Conservation (phyloP, 2,888 invertebrate species). For the Laspeyria flexula region DNA sequence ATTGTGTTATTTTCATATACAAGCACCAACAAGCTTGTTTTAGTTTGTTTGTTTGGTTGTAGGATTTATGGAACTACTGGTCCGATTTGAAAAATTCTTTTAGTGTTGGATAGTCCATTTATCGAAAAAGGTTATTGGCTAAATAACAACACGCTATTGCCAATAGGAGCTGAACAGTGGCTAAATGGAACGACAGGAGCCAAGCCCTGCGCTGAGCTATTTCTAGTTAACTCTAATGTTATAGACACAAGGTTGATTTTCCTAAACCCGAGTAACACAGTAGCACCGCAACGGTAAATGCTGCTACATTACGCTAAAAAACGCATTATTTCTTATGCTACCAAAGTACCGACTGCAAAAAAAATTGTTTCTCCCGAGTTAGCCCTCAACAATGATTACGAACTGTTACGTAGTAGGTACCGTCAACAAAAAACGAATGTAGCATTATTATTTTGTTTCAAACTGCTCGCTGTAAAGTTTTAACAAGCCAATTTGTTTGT, state of each 20-base stretch:
- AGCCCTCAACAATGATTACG: constrained; percentile 28
- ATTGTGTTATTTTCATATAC: background rate
- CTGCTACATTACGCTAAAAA: background rate
- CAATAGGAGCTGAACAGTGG: too few relatives aligned
- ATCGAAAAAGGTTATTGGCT: too few relatives aligned
- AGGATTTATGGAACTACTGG: too few relatives aligned
- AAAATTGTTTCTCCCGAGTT: constrained; percentile 21
- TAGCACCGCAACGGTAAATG: too few relatives aligned
- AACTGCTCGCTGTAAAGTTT: constrained; percentile 30
- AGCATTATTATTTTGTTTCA: constrained; percentile 29
- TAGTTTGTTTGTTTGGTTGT: too few relatives aligned
- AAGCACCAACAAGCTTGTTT: too few relatives aligned
- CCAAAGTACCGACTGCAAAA: constrained; percentile 23
- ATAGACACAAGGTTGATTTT: background rate
- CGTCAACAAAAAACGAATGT: constrained; percentile 25
- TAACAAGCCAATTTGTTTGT: constrained; percentile 41
- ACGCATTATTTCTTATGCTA: constrained; percentile 21
- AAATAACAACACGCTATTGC: too few relatives aligned
- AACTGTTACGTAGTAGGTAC: constrained; percentile 26
- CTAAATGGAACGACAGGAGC: too few relatives aligned
- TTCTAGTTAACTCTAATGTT: background rate
- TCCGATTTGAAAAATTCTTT: too few relatives aligned
- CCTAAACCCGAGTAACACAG: background rate
- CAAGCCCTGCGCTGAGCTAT: too few relatives aligned
- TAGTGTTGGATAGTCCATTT: too few relatives aligned